These are phyloP conservation scores for Chrysodeixis includens DNA, from an alignment of 2,888 invertebrate species.

Conservation along the genomic window DNA sequence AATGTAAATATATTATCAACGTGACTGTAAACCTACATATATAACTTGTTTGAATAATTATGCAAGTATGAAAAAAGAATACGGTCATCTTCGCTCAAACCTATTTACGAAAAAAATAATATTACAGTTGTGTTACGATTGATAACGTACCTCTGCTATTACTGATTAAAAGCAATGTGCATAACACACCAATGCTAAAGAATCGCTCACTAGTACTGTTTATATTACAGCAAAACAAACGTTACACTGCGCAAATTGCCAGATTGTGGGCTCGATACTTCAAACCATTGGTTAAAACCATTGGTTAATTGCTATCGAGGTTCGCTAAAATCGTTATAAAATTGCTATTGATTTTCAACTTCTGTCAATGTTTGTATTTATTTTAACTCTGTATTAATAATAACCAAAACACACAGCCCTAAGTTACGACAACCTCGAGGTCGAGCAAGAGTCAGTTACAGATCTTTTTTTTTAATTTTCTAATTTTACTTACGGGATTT, in stretches of 20 bases:
- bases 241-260: conserved; percentile 4
- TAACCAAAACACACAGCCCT: not conserved
- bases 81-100: too few relatives aligned
- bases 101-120: too few relatives aligned
- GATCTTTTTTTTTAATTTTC: conserved; percentile 3
- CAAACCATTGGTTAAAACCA: too few relatives aligned
- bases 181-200: not conserved
- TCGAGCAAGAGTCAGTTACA: not conserved
- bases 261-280: not conserved
- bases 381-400: not conserved
- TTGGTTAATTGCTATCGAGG: not conserved
- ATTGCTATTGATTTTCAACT: not conserved
- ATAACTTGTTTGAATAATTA: too few relatives aligned
- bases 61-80: too few relatives aligned
- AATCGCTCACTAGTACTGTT: not conserved
- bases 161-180: not conserved
- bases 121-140: too few relatives aligned
- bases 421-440: not conserved
- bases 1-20: not conserved
- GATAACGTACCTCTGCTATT: too few relatives aligned
- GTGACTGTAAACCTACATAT: not conserved
- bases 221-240: not conserved
- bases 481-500: conserved; percentile 36
- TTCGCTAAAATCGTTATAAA: not conserved
- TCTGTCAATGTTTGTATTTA: not conserved